These are phyloP conservation scores for Phrynocephalus vlangalii DNA, from an alignment of 2,797 vertebrate genomes.

Conservation along the genomic window DNA sequence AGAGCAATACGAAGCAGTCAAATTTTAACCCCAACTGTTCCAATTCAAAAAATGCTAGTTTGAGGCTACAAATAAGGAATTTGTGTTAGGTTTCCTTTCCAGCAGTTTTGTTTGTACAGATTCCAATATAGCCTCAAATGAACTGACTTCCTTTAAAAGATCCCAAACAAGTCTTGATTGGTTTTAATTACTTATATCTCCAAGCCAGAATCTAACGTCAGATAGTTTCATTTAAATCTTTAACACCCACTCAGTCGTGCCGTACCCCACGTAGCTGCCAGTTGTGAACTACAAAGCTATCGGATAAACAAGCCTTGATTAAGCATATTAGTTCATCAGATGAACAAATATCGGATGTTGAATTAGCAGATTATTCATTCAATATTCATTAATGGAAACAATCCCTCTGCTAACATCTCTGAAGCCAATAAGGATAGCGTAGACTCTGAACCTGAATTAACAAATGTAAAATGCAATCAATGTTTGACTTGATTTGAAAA, in stretches of 20 bases:
- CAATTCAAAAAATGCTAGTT: not conserved
- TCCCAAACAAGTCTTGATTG: slow-evolving; percentile 15
- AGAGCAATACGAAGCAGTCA: not conserved
- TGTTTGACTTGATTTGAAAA: slow-evolving; percentile 27
- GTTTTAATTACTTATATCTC: slow-evolving; percentile 26
- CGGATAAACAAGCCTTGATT: slow-evolving; percentile 5
- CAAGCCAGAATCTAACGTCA: slow-evolving; percentile 20
- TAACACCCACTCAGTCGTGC: slow-evolving; percentile 14
- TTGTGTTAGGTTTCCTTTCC: not conserved
- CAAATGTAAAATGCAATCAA: slow-evolving; percentile 31
- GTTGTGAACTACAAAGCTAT: slow-evolving; percentile 25
- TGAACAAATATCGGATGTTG: slow-evolving; percentile 14
- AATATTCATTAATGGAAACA: slow-evolving; percentile 29
- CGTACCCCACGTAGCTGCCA: not conserved
- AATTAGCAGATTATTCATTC: slow-evolving; percentile 32
- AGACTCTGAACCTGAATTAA: slow-evolving; percentile 20
- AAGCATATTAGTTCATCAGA: slow-evolving; percentile 27
- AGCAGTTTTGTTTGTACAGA: slow-evolving; percentile 8
- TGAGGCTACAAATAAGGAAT: not conserved
- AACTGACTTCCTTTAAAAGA: not conserved
- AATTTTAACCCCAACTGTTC: slow-evolving; percentile 2
- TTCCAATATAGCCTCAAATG: slow-evolving; percentile 15
- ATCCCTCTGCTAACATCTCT: slow-evolving; percentile 28
- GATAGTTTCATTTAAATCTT: slow-evolving; percentile 8
- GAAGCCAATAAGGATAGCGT: slow-evolving; percentile 7